phyloP scores from a whole-genome alignment of 2,888 invertebrate species.

The Tinea trinotella region DNA sequence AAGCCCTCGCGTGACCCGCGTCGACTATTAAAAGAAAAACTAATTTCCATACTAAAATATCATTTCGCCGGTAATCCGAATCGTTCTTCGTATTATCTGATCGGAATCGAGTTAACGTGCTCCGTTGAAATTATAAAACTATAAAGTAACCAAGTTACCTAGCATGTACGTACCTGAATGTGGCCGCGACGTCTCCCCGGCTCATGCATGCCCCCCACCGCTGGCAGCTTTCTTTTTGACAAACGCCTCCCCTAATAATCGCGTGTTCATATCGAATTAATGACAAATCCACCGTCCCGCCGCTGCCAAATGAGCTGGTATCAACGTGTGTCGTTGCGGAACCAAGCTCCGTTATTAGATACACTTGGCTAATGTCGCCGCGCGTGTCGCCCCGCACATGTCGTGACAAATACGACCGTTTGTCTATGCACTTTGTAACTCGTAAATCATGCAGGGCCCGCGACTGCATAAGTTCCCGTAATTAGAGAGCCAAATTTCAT shows the following conservation, averaged over 20 bases:
- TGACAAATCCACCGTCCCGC: conserved; percentile 59
- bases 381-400: conserved; percentile 53
- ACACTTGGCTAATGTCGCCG: conserved; percentile 50
- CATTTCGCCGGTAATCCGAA: conserved; percentile 41
- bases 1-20: conserved; percentile 51
- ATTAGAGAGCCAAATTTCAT: conserved; percentile 48
- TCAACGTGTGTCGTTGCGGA: conserved; percentile 26
- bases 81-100: conserved; percentile 51
- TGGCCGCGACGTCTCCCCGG: conserved; percentile 52
- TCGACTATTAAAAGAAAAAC: conserved; percentile 64
- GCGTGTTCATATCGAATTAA: conserved; percentile 64
- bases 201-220: conserved; percentile 37
- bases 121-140: conserved; percentile 62
- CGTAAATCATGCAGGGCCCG: conserved; percentile 43
- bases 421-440: conserved; percentile 36
- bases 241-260: conserved; percentile 59
- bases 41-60: conserved; percentile 67
- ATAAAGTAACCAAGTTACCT: conserved; percentile 35
- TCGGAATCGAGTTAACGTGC: conserved; percentile 65
- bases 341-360: conserved; percentile 66
- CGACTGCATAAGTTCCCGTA: conserved; percentile 27
- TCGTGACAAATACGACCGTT: conserved; percentile 53
- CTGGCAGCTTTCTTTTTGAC: conserved; percentile 54
- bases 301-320: conserved; percentile 30
- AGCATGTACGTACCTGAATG: conserved; percentile 24